Conservation (phyloP, 2,888 invertebrate species). For the Eumacrocentrus americanus region DNA sequence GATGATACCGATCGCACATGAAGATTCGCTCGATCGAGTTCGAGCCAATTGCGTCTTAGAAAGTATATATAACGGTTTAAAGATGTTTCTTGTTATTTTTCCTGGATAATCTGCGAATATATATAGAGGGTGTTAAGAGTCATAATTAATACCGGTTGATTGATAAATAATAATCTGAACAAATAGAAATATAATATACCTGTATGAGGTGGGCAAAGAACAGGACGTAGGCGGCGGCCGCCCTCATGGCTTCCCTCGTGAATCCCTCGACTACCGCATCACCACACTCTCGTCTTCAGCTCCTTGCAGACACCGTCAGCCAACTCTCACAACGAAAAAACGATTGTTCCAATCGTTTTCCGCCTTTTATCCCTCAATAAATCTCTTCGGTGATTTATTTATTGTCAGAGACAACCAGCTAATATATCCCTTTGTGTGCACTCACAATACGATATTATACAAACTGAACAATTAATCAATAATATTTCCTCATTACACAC, state of each 20-base stretch:
- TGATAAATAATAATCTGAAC: background rate
- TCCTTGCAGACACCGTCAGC: conserved; percentile 33
- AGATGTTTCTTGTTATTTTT: background rate
- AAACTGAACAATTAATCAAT: background rate
- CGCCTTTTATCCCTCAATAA: background rate
- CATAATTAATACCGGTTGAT: background rate
- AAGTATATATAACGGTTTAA: background rate
- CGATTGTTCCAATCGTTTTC: background rate
- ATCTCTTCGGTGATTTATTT: background rate
- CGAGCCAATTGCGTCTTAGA: conserved; percentile 7
- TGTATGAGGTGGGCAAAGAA: conserved; percentile 61
- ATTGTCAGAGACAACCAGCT: no score
- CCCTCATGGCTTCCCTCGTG: conserved; percentile 62
- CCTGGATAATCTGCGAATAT: background rate
- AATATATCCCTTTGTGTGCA: conserved; percentile 5
- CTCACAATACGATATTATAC: background rate
- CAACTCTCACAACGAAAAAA: conserved; percentile 5
- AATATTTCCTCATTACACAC: conserved; percentile 17
- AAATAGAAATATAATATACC: conserved; percentile 42
- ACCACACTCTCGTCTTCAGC: conserved; percentile 55
- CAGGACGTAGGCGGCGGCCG: conserved; percentile 62
- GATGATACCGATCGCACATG: conserved; percentile 8
- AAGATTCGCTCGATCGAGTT: conserved; percentile 10
- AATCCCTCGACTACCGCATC: conserved; percentile 61
- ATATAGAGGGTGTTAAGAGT: background rate